Conservation (phyloP, 2,113 vertebrate genomes). For the Xenus cinereus region DNA sequence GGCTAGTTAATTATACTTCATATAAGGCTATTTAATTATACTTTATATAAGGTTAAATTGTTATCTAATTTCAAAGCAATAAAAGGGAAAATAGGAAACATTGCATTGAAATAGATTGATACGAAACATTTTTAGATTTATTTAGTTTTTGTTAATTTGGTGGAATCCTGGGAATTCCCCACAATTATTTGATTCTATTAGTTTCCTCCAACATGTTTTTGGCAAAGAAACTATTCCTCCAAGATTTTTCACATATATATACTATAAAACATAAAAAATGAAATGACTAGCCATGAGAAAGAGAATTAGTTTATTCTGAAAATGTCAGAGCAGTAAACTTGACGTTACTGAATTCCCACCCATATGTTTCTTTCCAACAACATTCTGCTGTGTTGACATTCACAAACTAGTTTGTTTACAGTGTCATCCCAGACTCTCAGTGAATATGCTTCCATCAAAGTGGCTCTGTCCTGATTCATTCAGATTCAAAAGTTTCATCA, state of each 20-base stretch:
- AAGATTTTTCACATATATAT: neutral
- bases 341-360: slow-evolving; percentile 2
- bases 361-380: slow-evolving; percentile 48
- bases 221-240: neutral
- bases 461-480: neutral
- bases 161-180: neutral
- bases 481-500: neutral
- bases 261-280: neutral
- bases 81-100: neutral
- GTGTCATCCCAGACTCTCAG: neutral
- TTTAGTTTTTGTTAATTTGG: neutral
- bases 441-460: slow-evolving; percentile 22
- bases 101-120: neutral
- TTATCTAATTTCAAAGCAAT: neutral
- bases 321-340: neutral
- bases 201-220: neutral
- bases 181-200: neutral
- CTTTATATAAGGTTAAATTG: neutral
- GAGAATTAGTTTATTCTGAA: neutral
- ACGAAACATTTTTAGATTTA: neutral
- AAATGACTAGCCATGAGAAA: neutral
- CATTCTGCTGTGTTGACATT: slow-evolving; percentile 41
- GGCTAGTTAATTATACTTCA: neutral
- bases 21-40: too few relatives aligned
- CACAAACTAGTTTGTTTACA: slow-evolving; percentile 18